Conservation (phyloP, 92 coral and sea anemone species). For the Epizoanthus stellaris region DNA sequence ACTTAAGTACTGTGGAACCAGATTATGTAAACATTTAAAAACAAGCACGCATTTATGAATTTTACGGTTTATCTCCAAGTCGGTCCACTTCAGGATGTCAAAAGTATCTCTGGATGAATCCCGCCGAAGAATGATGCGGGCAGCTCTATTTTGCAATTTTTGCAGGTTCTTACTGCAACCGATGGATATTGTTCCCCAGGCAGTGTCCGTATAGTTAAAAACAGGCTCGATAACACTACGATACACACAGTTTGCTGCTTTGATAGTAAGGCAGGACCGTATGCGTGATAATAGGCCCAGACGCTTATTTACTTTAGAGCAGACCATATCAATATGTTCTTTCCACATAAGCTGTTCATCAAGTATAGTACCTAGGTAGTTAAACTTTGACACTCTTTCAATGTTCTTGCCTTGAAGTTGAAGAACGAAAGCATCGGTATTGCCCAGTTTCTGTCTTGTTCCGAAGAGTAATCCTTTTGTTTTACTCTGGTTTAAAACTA, state of each 20-base stretch:
- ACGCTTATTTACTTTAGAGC: slow-evolving; percentile 50
- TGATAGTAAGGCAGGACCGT: slow-evolving; percentile 31
- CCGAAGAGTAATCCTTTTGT: slow-evolving; percentile 60
- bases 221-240: not conserved
- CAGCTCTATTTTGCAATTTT: not conserved
- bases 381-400: slow-evolving; percentile 43
- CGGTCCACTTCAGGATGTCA: slow-evolving; percentile 8
- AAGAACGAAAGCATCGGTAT: not conserved
- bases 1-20: too few species aligned
- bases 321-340: slow-evolving; percentile 49
- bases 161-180: slow-evolving; percentile 30
- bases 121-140: not conserved
- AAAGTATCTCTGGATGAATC: not conserved
- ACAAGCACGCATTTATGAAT: too few species aligned
- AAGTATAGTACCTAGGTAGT: slow-evolving; percentile 51
- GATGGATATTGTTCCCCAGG: slow-evolving; percentile 32
- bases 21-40: slow-evolving; percentile 38
- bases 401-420: slow-evolving; percentile 16
- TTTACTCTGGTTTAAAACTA: slow-evolving; percentile 37
- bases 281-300: slow-evolving; percentile 34
- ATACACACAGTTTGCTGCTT: too few species aligned
- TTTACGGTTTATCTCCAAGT: slow-evolving; percentile 30
- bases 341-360: slow-evolving; percentile 55
- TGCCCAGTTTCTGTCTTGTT: slow-evolving; percentile 43
- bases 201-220: slow-evolving; percentile 18